Conservation (phyloP, 2,113 vertebrate species). For the Podocnemis expansa region DNA sequence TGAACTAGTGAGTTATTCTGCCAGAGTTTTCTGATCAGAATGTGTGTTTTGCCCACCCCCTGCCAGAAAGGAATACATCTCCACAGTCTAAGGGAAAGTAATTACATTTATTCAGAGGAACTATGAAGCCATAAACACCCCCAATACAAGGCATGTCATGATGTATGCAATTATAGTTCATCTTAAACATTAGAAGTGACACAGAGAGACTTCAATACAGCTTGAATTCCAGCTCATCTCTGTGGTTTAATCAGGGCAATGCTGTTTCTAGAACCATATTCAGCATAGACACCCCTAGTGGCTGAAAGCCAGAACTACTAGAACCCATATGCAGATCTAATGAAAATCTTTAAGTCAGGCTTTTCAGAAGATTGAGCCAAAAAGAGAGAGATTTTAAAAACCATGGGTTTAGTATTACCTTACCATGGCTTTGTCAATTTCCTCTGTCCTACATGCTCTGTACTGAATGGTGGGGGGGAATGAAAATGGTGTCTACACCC, state of each 20-base stretch:
- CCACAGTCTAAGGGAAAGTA: background rate
- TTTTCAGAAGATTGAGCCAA: background rate
- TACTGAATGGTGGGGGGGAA: background rate
- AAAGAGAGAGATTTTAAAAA: background rate
- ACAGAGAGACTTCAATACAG: background rate
- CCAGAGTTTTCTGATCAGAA: background rate
- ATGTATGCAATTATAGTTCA: background rate
- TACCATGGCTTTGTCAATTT: background rate
- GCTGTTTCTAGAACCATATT: background rate
- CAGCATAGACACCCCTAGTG: background rate
- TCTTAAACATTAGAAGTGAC: background rate
- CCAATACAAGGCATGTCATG: background rate
- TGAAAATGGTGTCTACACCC: background rate
- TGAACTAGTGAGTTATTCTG: background rate
- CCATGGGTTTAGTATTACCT: background rate
- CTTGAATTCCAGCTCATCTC: background rate
- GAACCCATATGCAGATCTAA: background rate
- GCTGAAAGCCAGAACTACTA: background rate
- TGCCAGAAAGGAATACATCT: background rate
- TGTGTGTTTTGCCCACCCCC: background rate
- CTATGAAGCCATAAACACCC: background rate
- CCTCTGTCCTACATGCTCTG: background rate
- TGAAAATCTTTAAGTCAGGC: background rate
- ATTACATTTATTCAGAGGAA: background rate
- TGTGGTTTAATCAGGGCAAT: background rate